These are phyloP conservation scores for Bradysia coprophila DNA, from an alignment of 1,140 invertebrate genomes.

Conservation along the genomic window DNA sequence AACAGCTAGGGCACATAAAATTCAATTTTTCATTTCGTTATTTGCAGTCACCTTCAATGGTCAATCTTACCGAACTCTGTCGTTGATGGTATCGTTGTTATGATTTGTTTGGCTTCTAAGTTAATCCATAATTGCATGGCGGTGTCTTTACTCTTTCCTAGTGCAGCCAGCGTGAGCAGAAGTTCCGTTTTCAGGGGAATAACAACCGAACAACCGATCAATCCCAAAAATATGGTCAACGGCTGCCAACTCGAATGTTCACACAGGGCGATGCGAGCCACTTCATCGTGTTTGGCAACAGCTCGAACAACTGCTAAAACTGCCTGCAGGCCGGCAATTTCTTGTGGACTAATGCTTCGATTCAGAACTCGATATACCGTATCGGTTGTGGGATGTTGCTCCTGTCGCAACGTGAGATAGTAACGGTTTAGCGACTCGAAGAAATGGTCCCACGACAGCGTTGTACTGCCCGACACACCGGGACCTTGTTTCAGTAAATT, in stretches of 20 bases:
- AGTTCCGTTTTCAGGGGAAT: slow-evolving; percentile 70
- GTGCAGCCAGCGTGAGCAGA: slow-evolving; percentile 50
- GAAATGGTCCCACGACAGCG: slow-evolving; percentile 75
- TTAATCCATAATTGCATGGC: slow-evolving; percentile 69
- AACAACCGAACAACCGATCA: slow-evolving; percentile 72
- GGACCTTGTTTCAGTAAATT: slow-evolving; percentile 56
- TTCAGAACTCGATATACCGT: slow-evolving; percentile 38
- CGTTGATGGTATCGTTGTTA: slow-evolving; percentile 44
- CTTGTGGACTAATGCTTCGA: slow-evolving; percentile 55
- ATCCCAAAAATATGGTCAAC: slow-evolving; percentile 56
- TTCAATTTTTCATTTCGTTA: slow-evolving; percentile 2
- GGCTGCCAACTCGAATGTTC: slow-evolving; percentile 76
- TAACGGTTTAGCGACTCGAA: slow-evolving; percentile 69
- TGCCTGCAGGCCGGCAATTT: slow-evolving; percentile 71
- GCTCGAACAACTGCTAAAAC: slow-evolving; percentile 59
- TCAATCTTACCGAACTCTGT: slow-evolving; percentile 34
- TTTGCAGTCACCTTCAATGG: background rate
- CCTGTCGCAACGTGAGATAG: slow-evolving; percentile 39
- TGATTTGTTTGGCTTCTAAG: slow-evolving; percentile 69
- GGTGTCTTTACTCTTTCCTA: slow-evolving; percentile 53
- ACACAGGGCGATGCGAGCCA: slow-evolving; percentile 57
- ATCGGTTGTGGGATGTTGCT: slow-evolving; percentile 37
- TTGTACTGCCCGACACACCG: slow-evolving; percentile 26
- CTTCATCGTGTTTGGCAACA: slow-evolving; percentile 59
- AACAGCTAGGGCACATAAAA: too few relatives aligned